Evolutionary conservation across 1,140 invertebrate genomes (phyloP), one percentile per base, ranked within the genome.

Genomic region (Asobara japonica): DNA sequence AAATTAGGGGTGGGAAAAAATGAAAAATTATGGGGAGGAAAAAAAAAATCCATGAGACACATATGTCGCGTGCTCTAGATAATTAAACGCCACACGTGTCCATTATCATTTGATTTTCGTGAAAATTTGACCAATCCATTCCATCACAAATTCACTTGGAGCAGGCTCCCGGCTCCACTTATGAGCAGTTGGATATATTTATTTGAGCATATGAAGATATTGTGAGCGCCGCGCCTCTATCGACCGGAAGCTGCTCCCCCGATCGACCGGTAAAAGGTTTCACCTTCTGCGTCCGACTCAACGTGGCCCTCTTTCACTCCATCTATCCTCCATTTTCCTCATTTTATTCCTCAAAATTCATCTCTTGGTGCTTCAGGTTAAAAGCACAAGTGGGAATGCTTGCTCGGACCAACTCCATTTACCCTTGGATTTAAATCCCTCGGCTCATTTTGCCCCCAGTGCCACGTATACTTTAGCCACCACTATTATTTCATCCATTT

Each of bases 191-290:
- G n/a, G n/a, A n/a, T n/a, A n/a, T n/a, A n/a, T n/a, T n/a, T n/a
- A n/a, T n/a, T n/a, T n/a, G n/a, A n/a, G n/a, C n/a, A n/a, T n/a
- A n/a, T n/a, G n/a, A 45, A 16, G 41, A 45, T 7, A 13, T 60
- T 27, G 25, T 73, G 69, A 66, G 79, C 60, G 84, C 83, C 84
- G 85, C 85, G 77, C 84, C 85, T 86, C 74, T 74, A 74, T 74
- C 73, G 73, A 74, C 73, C 73, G 75, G 74, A 72, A 76, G 73
- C 74, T 78, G 69, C 76, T 61, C 79, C 84, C 60, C 78, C 84
- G n/a, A 85, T 85, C 84, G 85, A 86, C 84, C 80, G 79, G 76
- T 62, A 83, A 83, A 78, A 65, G 51, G 45, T 67, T 75, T 75
- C 73, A 72, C 62, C 64, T n/a, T 65, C 69, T 45, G 64, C 31